Base-by-base conservation (phyloP, 2,113 vertebrate genomes). In the Montifringilla adamsi region DNA sequence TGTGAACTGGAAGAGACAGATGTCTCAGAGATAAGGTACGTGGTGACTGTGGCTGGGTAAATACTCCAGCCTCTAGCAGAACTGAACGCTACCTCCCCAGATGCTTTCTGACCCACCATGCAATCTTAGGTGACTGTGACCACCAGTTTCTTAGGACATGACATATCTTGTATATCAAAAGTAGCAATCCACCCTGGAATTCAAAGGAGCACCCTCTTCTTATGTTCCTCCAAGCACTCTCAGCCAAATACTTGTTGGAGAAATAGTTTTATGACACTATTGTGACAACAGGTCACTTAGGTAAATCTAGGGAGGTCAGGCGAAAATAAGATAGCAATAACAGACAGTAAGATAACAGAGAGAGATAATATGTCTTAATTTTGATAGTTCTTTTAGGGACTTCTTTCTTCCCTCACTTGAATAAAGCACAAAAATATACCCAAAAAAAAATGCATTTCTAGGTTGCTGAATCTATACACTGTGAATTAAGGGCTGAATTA, bases 1-100 rank as follows among this genome's bases (percentile, higher is more conserved):
- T 99, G 99, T 20, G 99, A 99, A 96, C 99, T 99, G 92, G 35
- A 92, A 84, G 67, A 94, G 33, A 80, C 12, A 87, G 91, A 93
- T 23, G 75, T 21, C 41, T 76, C 77, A 91, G 64, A 82, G 37
- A 31, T n/a, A 39, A 76, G 53, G 56, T 15, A 63, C 1, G 0
- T 2, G 9, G 30, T 0, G 1, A 41, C 49, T 15, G 49, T 39
- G 28, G 9, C n/a, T 55, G 35, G 30, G 26, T 46, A 70, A 84
- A 62, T 30, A 30, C 11, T 67, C 22, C 26, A 50, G 24, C 13
- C 31, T 84, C 50, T n/a, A 50, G 53, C 26, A 84, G 33, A 63
- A 43, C 50, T 37, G 50, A 73, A 70, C 1, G 4, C 27, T 16
- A 16, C 37, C 8, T 70, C 39, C 31, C 9, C 33, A 22, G 21